Base-by-base conservation (phyloP, 2,113 vertebrate species). In the Sturnira hondurensis region DNA sequence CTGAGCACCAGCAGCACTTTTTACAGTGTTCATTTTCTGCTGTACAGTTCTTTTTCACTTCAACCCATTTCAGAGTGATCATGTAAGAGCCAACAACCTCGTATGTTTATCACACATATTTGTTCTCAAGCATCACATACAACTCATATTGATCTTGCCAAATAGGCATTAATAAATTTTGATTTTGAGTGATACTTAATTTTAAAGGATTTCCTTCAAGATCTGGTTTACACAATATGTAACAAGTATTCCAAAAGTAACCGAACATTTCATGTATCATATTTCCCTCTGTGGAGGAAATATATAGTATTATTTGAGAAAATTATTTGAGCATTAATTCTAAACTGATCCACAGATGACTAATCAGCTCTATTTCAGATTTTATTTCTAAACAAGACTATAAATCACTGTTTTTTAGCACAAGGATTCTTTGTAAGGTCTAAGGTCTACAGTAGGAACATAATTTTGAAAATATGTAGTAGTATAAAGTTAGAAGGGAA, bases 401-500 rank as follows among this genome's bases (percentile, higher is more conserved):
- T 94, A 94, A 95, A 86, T 91, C 52, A 95, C 28, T 81, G 70
- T 31, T 80, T 93, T 97, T 92, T 77, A 86, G 38, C 28, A 91
- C 41, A 91, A 85, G 10, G 26, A 84, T 89, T 90, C 16, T 92
- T 88, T 80, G 50, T 77, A 73, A 56, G 8, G 61, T 82, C 50
- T 91, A 92, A 38, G 16, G 86, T 85, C 17, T 78, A 43, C 2
- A 88, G 5, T 50, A 82, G 58, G 82, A 94, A 68, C 80, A 14
- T 16, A 91, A 87, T 63, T 93, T 93, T 56, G 31, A 56, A 93
- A 85, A 81, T 82, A 82, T 54, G 10, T 12, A 77, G 74, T 71
- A 78, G 52, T 92, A 3, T 54, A 82, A 87, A 94, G n/a, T 50
- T 81, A 81, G 31, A 38, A 84, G 65, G 52, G 92, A 68, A 33